Evolutionary conservation across 2,113 vertebrate species (phyloP).

Genomic region (Pelobates fuscus): DNA sequence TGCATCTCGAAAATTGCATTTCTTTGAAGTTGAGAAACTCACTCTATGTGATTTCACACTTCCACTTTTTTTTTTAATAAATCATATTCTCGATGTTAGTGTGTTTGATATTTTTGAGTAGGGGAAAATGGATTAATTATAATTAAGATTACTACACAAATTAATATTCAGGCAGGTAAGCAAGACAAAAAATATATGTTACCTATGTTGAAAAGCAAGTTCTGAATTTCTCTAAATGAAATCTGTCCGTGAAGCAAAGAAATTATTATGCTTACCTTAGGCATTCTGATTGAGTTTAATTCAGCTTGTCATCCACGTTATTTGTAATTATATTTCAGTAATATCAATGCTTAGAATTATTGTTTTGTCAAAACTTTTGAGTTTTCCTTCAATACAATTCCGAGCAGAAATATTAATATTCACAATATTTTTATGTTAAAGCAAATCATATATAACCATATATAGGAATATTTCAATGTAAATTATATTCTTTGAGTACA

Average conservation of each 20-base stretch:
- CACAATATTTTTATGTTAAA: too few species aligned
- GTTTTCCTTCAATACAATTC: too few species aligned
- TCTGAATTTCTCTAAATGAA: slow-evolving; percentile 21
- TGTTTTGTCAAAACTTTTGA: too few species aligned
- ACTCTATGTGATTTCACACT: slow-evolving; percentile 35
- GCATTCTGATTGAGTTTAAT: too few species aligned
- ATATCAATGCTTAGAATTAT: too few species aligned
- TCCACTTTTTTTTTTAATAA: slow-evolving; percentile 31
- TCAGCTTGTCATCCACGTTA: too few species aligned
- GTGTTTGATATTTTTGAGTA: slow-evolving; percentile 27
- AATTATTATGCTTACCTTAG: neutral
- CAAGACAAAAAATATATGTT: too few species aligned
- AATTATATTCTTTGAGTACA: too few species aligned
- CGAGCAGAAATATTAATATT: too few species aligned
- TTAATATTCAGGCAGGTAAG: slow-evolving; percentile 42
- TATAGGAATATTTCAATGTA: too few species aligned
- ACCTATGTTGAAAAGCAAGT: slow-evolving; percentile 5
- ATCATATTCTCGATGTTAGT: slow-evolving; percentile 26
- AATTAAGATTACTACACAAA: slow-evolving; percentile 41
- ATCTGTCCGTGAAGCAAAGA: neutral
- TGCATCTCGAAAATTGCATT: slow-evolving; percentile 6
- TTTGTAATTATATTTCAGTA: too few species aligned
- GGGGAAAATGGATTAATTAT: slow-evolving; percentile 26
- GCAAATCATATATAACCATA: too few species aligned
- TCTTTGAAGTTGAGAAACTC: slow-evolving; percentile 24